phyloP scores from a whole-genome alignment of 1,140 invertebrate genomes.

The Neodiprion lecontei region DNA sequence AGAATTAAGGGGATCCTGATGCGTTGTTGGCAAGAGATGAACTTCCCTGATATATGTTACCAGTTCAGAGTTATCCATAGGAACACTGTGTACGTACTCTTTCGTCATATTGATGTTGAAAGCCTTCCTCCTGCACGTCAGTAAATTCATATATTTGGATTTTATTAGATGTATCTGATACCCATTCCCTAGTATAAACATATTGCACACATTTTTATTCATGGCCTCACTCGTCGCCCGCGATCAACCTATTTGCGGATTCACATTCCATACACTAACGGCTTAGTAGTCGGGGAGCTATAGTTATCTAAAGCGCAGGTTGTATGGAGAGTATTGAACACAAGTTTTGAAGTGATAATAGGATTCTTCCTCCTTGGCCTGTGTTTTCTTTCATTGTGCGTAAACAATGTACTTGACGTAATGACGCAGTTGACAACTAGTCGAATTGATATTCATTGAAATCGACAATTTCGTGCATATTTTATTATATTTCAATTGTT shows the following conservation, averaged over 20 bases:
- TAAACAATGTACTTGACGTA: too few relatives aligned
- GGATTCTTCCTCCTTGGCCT: too few relatives aligned
- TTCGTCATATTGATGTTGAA: conserved; percentile 72
- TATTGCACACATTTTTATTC: neutral
- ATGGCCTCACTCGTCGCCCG: neutral
- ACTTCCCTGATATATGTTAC: conserved; percentile 75
- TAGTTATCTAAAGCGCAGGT: too few relatives aligned
- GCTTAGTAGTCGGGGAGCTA: neutral
- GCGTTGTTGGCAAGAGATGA: conserved; percentile 62
- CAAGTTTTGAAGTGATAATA: too few relatives aligned
- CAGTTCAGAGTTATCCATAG: conserved; percentile 75
- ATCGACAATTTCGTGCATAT: too few relatives aligned
- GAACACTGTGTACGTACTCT: conserved; percentile 74
- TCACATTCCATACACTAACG: neutral
- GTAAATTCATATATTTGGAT: neutral
- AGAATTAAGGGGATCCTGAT: conserved; percentile 50
- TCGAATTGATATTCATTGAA: too few relatives aligned
- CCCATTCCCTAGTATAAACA: neutral
- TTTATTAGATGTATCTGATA: neutral
- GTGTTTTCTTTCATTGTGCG: too few relatives aligned
- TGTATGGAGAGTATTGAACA: too few relatives aligned
- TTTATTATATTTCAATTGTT: too few relatives aligned
- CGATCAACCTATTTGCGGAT: neutral
- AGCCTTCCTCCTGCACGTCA: conserved; percentile 51
- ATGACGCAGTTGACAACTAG: too few relatives aligned